Evolutionary conservation across 37 sponge, comb jelly and placozoan species (phyloP).

Genomic region (Spongilla lacustris): DNA sequence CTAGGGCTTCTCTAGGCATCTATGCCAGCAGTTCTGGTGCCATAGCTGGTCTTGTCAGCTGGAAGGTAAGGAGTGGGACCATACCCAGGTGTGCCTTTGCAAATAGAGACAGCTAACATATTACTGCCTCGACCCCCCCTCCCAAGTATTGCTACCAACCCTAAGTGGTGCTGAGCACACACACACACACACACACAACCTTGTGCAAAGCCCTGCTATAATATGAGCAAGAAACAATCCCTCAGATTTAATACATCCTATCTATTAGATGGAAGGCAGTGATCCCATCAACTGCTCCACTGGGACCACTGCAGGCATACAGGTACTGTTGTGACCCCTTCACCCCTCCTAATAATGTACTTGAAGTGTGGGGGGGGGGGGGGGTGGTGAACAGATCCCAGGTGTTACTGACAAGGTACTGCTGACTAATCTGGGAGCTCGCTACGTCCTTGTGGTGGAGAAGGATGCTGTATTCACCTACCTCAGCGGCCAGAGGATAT

Average conservation of each 20-base stretch:
- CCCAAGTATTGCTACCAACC: too few relatives aligned
- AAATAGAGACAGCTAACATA: too few relatives aligned
- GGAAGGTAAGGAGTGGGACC: constrained; percentile 49
- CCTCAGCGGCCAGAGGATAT: constrained; percentile 88
- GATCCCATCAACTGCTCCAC: constrained; percentile 75
- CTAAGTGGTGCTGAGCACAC: too few relatives aligned
- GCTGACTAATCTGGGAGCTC: constrained; percentile 84
- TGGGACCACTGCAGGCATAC: constrained; percentile 14
- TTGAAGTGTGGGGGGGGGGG: background rate
- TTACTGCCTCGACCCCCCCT: too few relatives aligned
- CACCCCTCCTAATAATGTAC: background rate
- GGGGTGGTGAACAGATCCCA: constrained; percentile 65
- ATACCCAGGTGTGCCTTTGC: background rate
- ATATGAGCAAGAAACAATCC: too few relatives aligned
- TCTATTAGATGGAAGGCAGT: constrained; percentile 41
- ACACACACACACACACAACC: too few relatives aligned
- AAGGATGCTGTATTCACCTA: constrained; percentile 97
- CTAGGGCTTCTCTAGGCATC: constrained; percentile 77
- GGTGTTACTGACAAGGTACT: constrained; percentile 63
- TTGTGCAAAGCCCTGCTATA: too few relatives aligned
- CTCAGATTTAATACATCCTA: too few relatives aligned
- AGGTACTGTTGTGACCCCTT: background rate
- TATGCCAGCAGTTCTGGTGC: constrained; percentile 88
- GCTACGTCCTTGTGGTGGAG: constrained; percentile 95
- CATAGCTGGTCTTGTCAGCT: constrained; percentile 81